Percentiles rank a stretch among this genome's conserved stretches.
phyloP scores from a whole-genome alignment of 2,888 invertebrate species.

The Lapara coniferarum region DNA sequence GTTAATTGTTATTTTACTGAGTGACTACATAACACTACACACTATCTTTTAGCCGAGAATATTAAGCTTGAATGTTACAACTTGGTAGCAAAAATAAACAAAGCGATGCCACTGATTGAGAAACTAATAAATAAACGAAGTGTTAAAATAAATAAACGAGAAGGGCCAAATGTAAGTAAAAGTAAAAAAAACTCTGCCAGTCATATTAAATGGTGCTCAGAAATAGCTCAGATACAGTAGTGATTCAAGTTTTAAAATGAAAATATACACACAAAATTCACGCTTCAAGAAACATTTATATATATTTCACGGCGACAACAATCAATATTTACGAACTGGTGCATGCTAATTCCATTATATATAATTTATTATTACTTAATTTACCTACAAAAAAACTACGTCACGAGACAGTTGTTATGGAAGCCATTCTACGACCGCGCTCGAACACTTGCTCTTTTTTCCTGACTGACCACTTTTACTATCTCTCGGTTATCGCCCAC shows the following conservation, averaged over 20 bases:
- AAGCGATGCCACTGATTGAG: too few species aligned
- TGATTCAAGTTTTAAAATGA: constrained; percentile 17
- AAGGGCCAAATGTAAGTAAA: neutral
- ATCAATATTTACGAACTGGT: neutral
- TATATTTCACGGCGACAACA: neutral
- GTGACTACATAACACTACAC: too few species aligned
- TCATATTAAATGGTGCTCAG: constrained; percentile 8
- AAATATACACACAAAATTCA: neutral
- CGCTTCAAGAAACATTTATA: neutral
- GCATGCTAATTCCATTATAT: neutral
- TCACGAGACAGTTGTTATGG: constrained; percentile 44
- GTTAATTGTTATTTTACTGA: too few species aligned
- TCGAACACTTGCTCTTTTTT: constrained; percentile 48
- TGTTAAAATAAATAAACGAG: neutral
- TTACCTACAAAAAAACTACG: constrained; percentile 7
- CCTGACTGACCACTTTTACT: constrained; percentile 68
- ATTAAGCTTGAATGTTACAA: too few species aligned
- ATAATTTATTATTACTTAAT: neutral
- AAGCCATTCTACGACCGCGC: constrained; percentile 39
- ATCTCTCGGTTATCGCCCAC: constrained; percentile 54
- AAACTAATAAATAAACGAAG: neutral
- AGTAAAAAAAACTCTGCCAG: too few species aligned
- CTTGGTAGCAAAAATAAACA: too few species aligned
- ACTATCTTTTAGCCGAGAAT: too few species aligned
- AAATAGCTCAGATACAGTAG: constrained; percentile 1